Base-by-base conservation (phyloP, 1,140 invertebrate genomes). In the Lucilia cuprina region DNA sequence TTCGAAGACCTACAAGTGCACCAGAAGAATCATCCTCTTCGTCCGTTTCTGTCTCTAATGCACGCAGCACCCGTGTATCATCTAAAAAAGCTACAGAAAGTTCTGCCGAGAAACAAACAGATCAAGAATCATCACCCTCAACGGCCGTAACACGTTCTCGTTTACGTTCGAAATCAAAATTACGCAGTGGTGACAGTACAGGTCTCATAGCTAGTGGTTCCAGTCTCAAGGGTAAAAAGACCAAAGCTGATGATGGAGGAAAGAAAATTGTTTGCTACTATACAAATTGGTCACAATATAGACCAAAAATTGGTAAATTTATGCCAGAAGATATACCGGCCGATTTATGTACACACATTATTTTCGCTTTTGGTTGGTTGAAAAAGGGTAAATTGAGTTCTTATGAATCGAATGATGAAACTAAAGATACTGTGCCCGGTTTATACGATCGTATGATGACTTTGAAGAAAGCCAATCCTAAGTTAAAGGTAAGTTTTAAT, bases 241-340 rank as follows among this genome's bases (percentile, higher is more conserved):
- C 88, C 74, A 94, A 94, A 85, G 93, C 94, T 91, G 93, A 93
- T 70, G 94, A 94, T 87, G 93, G 93, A 84, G 87, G 88, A 60
- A 91, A 91, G 55, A 92, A 96, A 94, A 93, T 98, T 83, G 97
- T 98, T 2, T 99, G 98, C 90, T 99, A 99, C 91, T 99, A 98
- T 92, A 98, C 97, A 21, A 99, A 99, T 92, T 99, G 98, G 98
- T 98, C 98, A 0, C 98, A 99, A 89, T 99, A 99, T 90, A 93
- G 98, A 82, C 95, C 95, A 0, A 98, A 98, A 90, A 93, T 96
- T 83, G 98, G 97, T 47, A 99, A 99, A 92, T 99, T 98, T 92
- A 89, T 95, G 49, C 98, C 98, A 0, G 98, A 99, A 92, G 97
- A 99, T 91, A 98, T 99, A 85, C 95, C 98, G 83, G 96, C 98